Base-by-base conservation (phyloP, 2,888 invertebrate genomes). In the Napeogenes sylphis region DNA sequence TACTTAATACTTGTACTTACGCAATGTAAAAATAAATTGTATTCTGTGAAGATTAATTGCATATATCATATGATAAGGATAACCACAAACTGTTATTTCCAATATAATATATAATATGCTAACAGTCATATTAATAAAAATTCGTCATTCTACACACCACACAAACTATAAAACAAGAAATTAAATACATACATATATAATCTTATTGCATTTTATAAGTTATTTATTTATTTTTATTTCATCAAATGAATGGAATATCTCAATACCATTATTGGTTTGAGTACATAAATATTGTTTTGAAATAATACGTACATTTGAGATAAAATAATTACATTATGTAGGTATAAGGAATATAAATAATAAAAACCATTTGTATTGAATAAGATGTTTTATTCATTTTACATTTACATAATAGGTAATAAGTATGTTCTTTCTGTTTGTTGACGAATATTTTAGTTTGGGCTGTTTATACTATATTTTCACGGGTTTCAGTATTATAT, bases 261-360 rank as follows among this genome's bases (percentile, higher is more conserved):
- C 5, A 3, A 30, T 8, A 30, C 5, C 8, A 12, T 13, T 51
- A 14, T 21, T 21, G 14, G 4, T 8, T 51, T 21, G 21, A 21
- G 5, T 10, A 35, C 6, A 5, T 35, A 35, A 35, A 35, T 21
- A 51, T 51, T 51, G 30, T 51, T 30, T 30, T 10, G 10, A 51
- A 51, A 51, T 51, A 51, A 51, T 14, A 47, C 21, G 21, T 8
- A 47, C n/a, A 47, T 47, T 14, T 47, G 47, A 47, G 21, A 14
- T 21, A 14, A 47, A 47, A 47, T 14, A 47, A 47, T 47, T 47
- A 47, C 47, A 47, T 47, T 47, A 47, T 14, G 47, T 21, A n/a
- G 13, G 51, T 30, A 51, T 30, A 30, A n/a, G 30, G 6, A n/a
- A 47, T 21, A 51, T n/a, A 30, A 51, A 51, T n/a, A 21, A 47